These are phyloP conservation scores for Myocastor coypus DNA, from an alignment of 2,113 vertebrate genomes.

Conservation along the genomic window DNA sequence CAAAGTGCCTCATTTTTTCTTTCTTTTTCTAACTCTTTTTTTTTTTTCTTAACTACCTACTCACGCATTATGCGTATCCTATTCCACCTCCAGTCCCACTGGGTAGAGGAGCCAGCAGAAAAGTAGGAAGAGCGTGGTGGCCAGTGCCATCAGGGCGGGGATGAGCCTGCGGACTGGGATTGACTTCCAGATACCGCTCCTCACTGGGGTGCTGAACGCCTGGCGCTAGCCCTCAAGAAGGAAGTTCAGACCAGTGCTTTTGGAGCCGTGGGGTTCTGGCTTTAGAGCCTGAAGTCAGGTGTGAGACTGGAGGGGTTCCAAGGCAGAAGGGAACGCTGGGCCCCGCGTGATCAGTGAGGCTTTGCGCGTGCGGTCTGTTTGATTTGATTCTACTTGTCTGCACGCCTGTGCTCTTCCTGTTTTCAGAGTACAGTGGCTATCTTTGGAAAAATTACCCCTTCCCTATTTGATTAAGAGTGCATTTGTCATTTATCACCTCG, in stretches of 20 bases:
- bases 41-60: background rate
- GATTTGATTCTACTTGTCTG: constrained; percentile 57
- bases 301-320: background rate
- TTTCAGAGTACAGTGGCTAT: constrained; percentile 62
- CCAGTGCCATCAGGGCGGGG: background rate
- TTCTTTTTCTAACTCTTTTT: background rate
- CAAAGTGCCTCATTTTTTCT: background rate
- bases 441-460: constrained; percentile 46
- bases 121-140: background rate
- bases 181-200: constrained; percentile 16
- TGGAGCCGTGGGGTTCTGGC: background rate
- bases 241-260: background rate
- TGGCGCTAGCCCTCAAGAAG: background rate
- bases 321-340: background rate
- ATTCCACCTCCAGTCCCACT: background rate
- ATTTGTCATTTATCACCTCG: background rate
- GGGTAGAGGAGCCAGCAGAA: background rate
- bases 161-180: constrained; percentile 4
- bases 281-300: background rate
- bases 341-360: background rate
- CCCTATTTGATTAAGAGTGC: constrained; percentile 11
- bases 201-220: background rate
- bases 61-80: background rate
- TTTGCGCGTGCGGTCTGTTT: constrained; percentile 47
- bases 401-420: constrained; percentile 60